Percentiles rank a stretch among this genome's conserved stretches.
Evolutionary conservation across 2,888 invertebrate genomes (phyloP).

Genomic region (Archaeoteleia sp.): DNA sequence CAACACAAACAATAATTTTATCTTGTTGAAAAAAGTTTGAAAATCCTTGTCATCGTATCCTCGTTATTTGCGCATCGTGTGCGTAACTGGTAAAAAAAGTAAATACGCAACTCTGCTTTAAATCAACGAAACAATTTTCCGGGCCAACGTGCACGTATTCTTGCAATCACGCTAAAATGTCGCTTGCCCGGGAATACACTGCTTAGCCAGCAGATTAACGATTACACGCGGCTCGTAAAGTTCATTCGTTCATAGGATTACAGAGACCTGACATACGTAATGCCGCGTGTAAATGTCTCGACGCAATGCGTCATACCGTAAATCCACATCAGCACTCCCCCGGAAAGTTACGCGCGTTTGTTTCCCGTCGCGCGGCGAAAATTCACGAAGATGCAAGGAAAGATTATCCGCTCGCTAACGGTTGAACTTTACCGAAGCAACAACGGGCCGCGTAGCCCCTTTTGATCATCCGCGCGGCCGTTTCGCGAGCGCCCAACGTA

Average conservation of each 20-base stretch:
- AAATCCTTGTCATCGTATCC: too few species aligned
- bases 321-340: constrained; percentile 42
- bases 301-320: constrained; percentile 51
- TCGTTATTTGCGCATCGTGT: too few species aligned
- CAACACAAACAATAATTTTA: too few species aligned
- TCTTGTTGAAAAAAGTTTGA: too few species aligned
- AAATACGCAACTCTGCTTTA: constrained; percentile 3
- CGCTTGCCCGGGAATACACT: constrained; percentile 29
- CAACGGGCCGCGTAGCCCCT: too few species aligned
- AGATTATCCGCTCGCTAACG: too few species aligned
- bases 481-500: too few species aligned
- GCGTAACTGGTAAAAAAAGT: constrained; percentile 10
- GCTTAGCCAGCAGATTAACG: constrained; percentile 58
- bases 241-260: constrained; percentile 59
- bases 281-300: constrained; percentile 44
- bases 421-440: too few species aligned
- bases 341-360: constrained; percentile 14
- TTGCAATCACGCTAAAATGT: constrained; percentile 33
- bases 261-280: constrained; percentile 49
- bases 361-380: constrained; percentile 10
- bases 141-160: constrained; percentile 3
- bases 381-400: constrained; percentile 8
- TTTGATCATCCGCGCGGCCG: too few species aligned
- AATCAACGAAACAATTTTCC: constrained; percentile 18
- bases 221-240: constrained; percentile 59